Conservation (phyloP, 2,888 invertebrate genomes). For the Protophormia terraenovae region DNA sequence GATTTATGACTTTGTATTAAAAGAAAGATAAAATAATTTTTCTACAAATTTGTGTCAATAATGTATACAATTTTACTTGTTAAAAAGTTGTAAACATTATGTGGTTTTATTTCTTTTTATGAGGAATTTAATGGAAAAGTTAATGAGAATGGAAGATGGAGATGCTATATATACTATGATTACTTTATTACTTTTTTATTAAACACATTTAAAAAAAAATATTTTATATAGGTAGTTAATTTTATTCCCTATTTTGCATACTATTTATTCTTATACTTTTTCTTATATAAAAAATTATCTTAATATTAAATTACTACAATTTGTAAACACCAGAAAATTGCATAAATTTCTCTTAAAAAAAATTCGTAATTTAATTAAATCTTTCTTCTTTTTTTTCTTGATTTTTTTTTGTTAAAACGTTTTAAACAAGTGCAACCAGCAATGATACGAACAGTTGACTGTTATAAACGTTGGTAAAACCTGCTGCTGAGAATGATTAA, state of each 20-base stretch:
- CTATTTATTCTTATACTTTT: no score
- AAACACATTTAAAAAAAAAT: no score
- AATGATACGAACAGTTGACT: neutral
- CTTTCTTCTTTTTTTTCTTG: neutral
- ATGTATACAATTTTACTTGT: no score
- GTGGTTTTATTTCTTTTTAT: no score
- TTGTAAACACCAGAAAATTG: neutral
- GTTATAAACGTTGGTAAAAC: constrained; percentile 30
- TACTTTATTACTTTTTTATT: no score
- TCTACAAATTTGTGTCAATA: neutral
- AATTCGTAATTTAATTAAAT: constrained; percentile 12
- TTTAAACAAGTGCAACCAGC: constrained; percentile 45
- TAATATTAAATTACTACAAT: constrained; percentile 35
- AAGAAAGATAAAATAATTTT: no score
- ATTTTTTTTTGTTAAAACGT: no score
- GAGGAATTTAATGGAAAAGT: no score
- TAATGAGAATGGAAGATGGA: no score
- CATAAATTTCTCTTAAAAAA: constrained; percentile 13
- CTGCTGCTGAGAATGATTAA: constrained; percentile 45
- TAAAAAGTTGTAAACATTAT: no score
- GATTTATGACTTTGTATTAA: no score
- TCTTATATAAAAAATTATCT: neutral
- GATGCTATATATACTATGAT: no score
- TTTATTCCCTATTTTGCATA: neutral
- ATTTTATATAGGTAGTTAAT: neutral